These are phyloP conservation scores for Pedionomus torquatus DNA, from an alignment of 2,113 vertebrate species.

Conservation along the genomic window DNA sequence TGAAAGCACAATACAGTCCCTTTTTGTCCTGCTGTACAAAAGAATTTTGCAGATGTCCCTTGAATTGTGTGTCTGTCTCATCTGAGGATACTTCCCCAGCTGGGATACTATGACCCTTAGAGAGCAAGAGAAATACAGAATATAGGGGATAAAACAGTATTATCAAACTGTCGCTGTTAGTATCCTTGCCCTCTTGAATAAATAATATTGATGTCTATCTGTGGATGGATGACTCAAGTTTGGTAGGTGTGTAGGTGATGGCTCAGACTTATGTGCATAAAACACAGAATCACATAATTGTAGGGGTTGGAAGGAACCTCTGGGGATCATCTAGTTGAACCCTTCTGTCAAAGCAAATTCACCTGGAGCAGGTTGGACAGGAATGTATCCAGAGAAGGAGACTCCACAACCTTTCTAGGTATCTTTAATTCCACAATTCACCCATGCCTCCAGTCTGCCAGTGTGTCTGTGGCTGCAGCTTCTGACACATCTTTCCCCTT, in stretches of 20 bases:
- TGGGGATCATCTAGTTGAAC: no score
- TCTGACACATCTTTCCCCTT: neutral
- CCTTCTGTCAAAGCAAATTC: no score
- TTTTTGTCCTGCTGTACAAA: neutral
- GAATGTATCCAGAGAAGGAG: no score
- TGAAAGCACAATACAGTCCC: neutral
- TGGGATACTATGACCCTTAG: neutral
- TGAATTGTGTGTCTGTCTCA: neutral
- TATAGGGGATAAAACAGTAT: neutral
- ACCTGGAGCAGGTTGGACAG: no score
- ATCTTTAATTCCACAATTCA: neutral
- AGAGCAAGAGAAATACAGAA: neutral
- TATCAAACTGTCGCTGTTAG: neutral
- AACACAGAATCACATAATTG: neutral
- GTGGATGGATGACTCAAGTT: neutral
- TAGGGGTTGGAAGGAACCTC: no score
- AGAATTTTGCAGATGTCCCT: neutral
- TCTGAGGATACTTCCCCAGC: neutral
- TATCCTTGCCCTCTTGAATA: neutral
- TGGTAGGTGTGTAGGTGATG: neutral
- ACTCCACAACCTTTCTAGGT: no score
- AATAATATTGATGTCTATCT: neutral
- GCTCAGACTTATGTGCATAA: neutral
- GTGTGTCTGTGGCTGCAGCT: neutral
- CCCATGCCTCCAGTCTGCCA: neutral